phyloP scores from a whole-genome alignment of 1,140 invertebrate genomes.

The Psix sp. region DNA sequence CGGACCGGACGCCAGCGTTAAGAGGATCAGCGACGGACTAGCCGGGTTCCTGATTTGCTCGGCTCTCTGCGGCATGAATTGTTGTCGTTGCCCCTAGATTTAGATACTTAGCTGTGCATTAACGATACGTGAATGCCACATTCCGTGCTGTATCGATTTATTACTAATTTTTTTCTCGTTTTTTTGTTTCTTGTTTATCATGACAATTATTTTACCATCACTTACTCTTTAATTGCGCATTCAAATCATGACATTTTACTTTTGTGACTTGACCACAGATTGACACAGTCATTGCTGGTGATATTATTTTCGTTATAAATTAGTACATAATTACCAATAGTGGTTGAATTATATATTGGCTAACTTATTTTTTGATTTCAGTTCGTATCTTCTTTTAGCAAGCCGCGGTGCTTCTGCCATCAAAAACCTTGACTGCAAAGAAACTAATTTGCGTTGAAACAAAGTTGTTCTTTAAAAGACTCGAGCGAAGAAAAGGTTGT shows the following conservation, averaged over 20 bases:
- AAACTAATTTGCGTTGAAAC: too few species aligned
- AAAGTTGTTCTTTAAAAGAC: too few species aligned
- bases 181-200: slow-evolving; percentile 17
- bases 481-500: too few species aligned
- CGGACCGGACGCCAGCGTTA: slow-evolving; percentile 25
- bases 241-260: slow-evolving; percentile 32
- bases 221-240: slow-evolving; percentile 39
- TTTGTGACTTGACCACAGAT: slow-evolving; percentile 40
- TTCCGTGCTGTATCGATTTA: slow-evolving; percentile 68
- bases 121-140: slow-evolving; percentile 76
- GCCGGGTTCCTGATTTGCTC: slow-evolving; percentile 55
- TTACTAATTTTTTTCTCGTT: slow-evolving; percentile 40
- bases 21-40: slow-evolving; percentile 54
- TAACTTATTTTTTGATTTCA: slow-evolving; percentile 45
- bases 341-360: slow-evolving; percentile 56
- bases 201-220: slow-evolving; percentile 34
- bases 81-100: slow-evolving; percentile 76
- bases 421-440: background rate
- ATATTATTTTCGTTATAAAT: slow-evolving; percentile 45
- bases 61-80: slow-evolving; percentile 75
- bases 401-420: background rate
- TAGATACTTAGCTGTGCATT: slow-evolving; percentile 77
- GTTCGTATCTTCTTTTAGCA: slow-evolving; percentile 15
- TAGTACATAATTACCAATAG: slow-evolving; percentile 52
- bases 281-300: slow-evolving; percentile 46